A percentile compares a stretch with the other conserved stretches of the same genome.
Conservation (phyloP, 2,797 vertebrate genomes). For the Gymnoscopelus braueri region DNA sequence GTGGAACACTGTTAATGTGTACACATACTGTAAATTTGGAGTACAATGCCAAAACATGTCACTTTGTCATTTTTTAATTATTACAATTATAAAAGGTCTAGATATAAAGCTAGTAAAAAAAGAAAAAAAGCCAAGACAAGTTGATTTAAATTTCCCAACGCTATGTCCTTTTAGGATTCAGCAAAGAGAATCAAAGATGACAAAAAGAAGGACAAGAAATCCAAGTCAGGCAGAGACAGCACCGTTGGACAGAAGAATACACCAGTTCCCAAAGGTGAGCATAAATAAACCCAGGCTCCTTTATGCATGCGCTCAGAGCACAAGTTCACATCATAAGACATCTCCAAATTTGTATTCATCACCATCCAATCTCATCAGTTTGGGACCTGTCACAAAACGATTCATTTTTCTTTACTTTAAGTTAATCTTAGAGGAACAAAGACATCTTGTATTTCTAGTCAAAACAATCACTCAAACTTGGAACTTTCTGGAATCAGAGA, state of each 20-base stretch:
- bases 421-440: background rate
- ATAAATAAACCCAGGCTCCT: background rate
- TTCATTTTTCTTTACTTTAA: background rate
- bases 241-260: conserved; percentile 37
- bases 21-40: background rate
- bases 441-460: background rate
- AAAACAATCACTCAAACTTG: too few relatives aligned
- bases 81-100: too few relatives aligned
- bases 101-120: too few relatives aligned
- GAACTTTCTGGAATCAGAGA: too few relatives aligned
- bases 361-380: too few relatives aligned
- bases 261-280: conserved; percentile 63
- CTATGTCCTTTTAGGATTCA: conserved; percentile 46
- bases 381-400: background rate
- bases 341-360: too few relatives aligned
- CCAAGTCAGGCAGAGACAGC: conserved; percentile 50
- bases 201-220: conserved; percentile 58
- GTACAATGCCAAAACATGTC: too few relatives aligned
- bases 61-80: too few relatives aligned
- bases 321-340: background rate
- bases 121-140: background rate
- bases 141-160: background rate
- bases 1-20: background rate
- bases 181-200: conserved; percentile 62
- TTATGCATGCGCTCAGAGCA: background rate